Conservation (phyloP, 2,797 vertebrate species). For the Pseudotriccus pelzelni region DNA sequence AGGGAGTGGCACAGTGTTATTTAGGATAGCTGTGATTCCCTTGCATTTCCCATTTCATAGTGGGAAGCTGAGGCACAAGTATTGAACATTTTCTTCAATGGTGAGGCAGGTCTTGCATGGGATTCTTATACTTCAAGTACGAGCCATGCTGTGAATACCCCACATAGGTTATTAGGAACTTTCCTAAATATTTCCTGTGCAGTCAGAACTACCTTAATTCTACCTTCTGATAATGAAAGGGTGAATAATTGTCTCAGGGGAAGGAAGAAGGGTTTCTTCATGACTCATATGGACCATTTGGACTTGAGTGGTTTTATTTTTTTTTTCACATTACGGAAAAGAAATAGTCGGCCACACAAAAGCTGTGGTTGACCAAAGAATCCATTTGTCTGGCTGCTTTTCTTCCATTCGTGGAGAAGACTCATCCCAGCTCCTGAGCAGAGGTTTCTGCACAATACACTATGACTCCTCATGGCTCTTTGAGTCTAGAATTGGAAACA, state of each 20-base stretch:
- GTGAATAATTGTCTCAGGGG: background rate
- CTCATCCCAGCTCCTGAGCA: background rate
- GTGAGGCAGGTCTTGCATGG: background rate
- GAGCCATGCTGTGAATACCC: background rate
- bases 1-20: background rate
- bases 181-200: background rate
- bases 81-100: background rate
- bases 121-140: background rate
- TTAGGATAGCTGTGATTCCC: background rate
- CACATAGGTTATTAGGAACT: background rate
- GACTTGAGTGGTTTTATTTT: background rate
- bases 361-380: background rate
- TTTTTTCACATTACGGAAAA: background rate
- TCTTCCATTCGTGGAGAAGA: background rate
- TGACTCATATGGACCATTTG: slow-evolving; percentile 12
- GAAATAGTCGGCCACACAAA: background rate
- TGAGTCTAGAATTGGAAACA: background rate
- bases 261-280: background rate
- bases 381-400: background rate
- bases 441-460: background rate
- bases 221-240: background rate
- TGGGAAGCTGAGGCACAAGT: background rate
- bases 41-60: background rate
- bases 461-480: background rate
- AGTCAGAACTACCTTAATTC: background rate